Percentiles rank a stretch among this genome's conserved stretches.
Evolutionary conservation across 2,888 invertebrate genomes (phyloP).

Genomic region (Volucella bombylans): DNA sequence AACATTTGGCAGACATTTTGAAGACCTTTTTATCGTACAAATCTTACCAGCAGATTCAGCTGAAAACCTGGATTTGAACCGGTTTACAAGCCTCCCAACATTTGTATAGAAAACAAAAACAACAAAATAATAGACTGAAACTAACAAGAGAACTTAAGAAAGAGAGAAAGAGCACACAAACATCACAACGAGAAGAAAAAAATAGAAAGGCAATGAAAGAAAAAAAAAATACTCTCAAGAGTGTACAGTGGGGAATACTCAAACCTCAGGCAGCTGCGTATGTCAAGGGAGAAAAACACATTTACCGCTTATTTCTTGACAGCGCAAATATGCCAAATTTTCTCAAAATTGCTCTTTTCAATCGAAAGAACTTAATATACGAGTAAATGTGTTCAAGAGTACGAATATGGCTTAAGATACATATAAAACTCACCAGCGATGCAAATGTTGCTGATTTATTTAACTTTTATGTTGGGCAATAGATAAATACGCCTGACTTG

Average conservation of each 20-base stretch:
- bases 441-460: neutral
- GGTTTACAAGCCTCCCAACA: neutral
- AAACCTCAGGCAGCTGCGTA: slow-evolving; percentile 16
- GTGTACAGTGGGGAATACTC: neutral
- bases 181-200: slow-evolving; percentile 1
- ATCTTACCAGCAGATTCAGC: neutral
- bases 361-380: no score
- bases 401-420: neutral
- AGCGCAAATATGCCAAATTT: slow-evolving; percentile 2
- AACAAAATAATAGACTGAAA: neutral
- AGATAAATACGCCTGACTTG: slow-evolving; percentile 18
- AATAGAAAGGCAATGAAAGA: neutral
- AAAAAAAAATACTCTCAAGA: neutral
- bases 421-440: neutral
- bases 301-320: slow-evolving; percentile 12
- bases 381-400: no score
- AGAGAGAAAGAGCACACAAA: slow-evolving; percentile 25
- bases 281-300: slow-evolving; percentile 8
- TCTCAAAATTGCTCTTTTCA: neutral
- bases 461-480: neutral
- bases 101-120: slow-evolving; percentile 3
- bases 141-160: neutral
- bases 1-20: no score
- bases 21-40: neutral
- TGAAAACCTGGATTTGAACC: neutral